Conservation (phyloP, 1,140 invertebrate genomes). For the Neodiprion pinetum region DNA sequence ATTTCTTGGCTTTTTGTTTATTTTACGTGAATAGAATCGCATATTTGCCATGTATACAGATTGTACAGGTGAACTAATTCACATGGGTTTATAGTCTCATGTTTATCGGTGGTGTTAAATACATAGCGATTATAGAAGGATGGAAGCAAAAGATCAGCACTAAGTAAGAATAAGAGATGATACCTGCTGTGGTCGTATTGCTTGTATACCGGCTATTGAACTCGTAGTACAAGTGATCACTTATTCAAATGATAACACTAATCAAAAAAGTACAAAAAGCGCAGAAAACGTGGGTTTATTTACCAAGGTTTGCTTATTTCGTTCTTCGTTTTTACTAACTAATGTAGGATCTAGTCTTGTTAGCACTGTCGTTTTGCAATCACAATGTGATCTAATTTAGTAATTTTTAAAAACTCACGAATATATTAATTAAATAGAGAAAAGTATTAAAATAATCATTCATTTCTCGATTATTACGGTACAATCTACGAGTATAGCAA, state of each 20-base stretch:
- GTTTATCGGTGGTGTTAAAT: background rate
- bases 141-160: background rate
- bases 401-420: conserved; percentile 24
- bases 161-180: background rate
- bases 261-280: conserved; percentile 61
- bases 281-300: conserved; percentile 45
- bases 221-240: conserved; percentile 36
- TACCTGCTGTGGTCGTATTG: background rate
- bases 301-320: conserved; percentile 42
- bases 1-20: background rate
- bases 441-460: conserved; percentile 17
- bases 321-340: conserved; percentile 43
- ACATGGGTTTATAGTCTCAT: background rate
- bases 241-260: conserved; percentile 53
- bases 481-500: background rate
- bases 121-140: background rate
- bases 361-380: conserved; percentile 47
- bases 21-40: background rate
- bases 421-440: conserved; percentile 16
- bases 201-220: background rate
- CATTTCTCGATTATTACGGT: background rate
- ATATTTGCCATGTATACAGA: background rate
- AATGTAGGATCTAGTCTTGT: conserved; percentile 56
- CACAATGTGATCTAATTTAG: conserved; percentile 36
- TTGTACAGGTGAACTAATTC: background rate